Percentiles rank a stretch among this genome's conserved stretches.
Conservation (phyloP, 2,888 invertebrate species). For the Hydrotaea cyrtoneurina region DNA sequence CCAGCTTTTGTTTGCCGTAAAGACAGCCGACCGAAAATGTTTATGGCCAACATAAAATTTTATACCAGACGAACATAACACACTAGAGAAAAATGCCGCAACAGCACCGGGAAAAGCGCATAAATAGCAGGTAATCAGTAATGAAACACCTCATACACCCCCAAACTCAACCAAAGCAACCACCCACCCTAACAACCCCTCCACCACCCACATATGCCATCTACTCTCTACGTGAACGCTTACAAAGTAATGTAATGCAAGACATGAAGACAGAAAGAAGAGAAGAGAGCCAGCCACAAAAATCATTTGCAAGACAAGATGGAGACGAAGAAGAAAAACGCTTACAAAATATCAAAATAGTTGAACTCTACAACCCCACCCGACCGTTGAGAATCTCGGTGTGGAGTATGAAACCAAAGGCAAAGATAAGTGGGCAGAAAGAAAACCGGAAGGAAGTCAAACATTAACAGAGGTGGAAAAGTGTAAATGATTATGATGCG, state of each 20-base stretch:
- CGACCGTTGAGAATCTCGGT: background rate
- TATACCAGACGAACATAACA: slow-evolving; percentile 32
- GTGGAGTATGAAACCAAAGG: background rate
- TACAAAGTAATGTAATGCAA: background rate
- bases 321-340: slow-evolving; percentile 47
- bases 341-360: slow-evolving; percentile 54
- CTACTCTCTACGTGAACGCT: background rate
- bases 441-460: slow-evolving; percentile 48
- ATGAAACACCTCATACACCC: slow-evolving; percentile 28
- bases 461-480: slow-evolving; percentile 45
- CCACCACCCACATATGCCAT: background rate
- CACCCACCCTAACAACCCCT: background rate
- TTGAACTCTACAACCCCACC: slow-evolving; percentile 13
- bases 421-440: slow-evolving; percentile 1
- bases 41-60: slow-evolving; percentile 60
- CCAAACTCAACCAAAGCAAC: background rate
- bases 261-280: background rate
- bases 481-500: slow-evolving; percentile 58
- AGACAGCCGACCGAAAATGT: slow-evolving; percentile 47
- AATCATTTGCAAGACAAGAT: slow-evolving; percentile 26
- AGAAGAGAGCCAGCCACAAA: slow-evolving; percentile 21
- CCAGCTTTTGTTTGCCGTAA: background rate
- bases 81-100: slow-evolving; percentile 29
- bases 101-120: slow-evolving; percentile 22
- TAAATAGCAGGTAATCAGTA: slow-evolving; percentile 61